Evolutionary conservation across 2,888 invertebrate genomes (phyloP).

Genomic region (Erynnis tages): DNA sequence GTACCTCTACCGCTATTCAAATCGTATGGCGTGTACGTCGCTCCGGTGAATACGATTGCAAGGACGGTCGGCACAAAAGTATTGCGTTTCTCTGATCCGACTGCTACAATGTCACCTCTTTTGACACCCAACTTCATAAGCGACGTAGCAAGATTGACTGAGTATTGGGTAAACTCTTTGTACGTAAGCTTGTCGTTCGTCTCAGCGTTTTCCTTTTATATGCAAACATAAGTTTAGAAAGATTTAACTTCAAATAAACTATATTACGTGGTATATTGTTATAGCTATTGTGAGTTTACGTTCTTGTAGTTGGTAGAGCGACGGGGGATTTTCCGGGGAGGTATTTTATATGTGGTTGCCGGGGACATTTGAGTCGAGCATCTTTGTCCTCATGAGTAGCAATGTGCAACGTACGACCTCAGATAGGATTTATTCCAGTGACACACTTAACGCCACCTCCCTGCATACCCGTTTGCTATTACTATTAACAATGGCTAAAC

Average conservation of each 20-base stretch:
- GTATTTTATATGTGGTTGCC: too few species aligned
- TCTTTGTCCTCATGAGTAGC: too few species aligned
- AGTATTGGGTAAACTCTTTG: slow-evolving; percentile 71
- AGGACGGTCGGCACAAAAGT: slow-evolving; percentile 76
- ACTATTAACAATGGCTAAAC: too few species aligned
- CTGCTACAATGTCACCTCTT: slow-evolving; percentile 76
- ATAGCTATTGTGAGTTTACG: too few species aligned
- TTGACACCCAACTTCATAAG: slow-evolving; percentile 71
- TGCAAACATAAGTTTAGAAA: background rate
- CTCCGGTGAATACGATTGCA: slow-evolving; percentile 70
- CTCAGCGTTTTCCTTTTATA: slow-evolving; percentile 73
- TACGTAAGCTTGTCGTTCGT: slow-evolving; percentile 78
- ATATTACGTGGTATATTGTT: too few species aligned
- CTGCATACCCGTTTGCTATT: too few species aligned
- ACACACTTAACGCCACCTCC: too few species aligned
- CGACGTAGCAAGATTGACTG: slow-evolving; percentile 75
- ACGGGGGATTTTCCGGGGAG: too few species aligned
- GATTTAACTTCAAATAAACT: background rate
- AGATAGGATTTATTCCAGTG: too few species aligned
- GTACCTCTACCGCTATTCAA: slow-evolving; percentile 52
- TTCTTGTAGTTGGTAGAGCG: too few species aligned
- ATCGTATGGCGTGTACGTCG: slow-evolving; percentile 55
- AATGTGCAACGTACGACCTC: too few species aligned
- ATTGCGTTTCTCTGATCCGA: slow-evolving; percentile 82
- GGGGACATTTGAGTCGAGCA: too few species aligned